Evolutionary conservation across 1,140 invertebrate genomes (phyloP), one percentile per base, ranked within the genome.

Genomic region (Oryctes rhinoceros): DNA sequence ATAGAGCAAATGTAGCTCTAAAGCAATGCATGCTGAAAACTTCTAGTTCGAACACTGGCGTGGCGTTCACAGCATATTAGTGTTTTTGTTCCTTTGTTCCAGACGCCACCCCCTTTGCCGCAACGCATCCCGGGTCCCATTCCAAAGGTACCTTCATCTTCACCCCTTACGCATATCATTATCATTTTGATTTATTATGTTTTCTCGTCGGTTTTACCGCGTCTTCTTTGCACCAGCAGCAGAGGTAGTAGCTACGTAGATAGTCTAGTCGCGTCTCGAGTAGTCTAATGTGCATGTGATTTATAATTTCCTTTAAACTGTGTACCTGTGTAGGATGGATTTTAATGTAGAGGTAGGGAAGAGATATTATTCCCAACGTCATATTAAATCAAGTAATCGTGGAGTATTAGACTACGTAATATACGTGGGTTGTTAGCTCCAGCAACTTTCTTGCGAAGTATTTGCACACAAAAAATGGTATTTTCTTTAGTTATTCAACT

Each of bases 1-100:
- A 30, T 44, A 44, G 5, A 44, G 39, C 39, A 44, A 39, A 44
- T 4, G 53, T 79, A 44, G 65, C 44, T n/a, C n/a, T n/a, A 59
- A 78, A 83, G 81, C 81, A 79, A 81, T 15, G 65, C 65, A 71
- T 71, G 65, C 24, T 5, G 65, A 71, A 71, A 71, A 10, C 7
- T 71, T 71, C 24, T 71, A 71, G 65, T 37, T 71, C 3, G 20
- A 71, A 44, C 39, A 7, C 9, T 44, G 24, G 81, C 80, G 80
- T 81, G 76, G 80, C 74, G 79, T 79, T 67, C 62, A 83, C 76
- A 80, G 83, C 82, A 83, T 81, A 84, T 84, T 85, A 85, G 83
- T 83, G 82, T 85, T 84, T 83, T 85, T 84, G 82, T 83, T 83
- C 84, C 82, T 83, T 86, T 86, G 85, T 87, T 87, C 83, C 86